Evolutionary conservation across 2,113 vertebrate species (phyloP), one percentile per base, ranked within the genome.

Genomic region (Carassius carassius): DNA sequence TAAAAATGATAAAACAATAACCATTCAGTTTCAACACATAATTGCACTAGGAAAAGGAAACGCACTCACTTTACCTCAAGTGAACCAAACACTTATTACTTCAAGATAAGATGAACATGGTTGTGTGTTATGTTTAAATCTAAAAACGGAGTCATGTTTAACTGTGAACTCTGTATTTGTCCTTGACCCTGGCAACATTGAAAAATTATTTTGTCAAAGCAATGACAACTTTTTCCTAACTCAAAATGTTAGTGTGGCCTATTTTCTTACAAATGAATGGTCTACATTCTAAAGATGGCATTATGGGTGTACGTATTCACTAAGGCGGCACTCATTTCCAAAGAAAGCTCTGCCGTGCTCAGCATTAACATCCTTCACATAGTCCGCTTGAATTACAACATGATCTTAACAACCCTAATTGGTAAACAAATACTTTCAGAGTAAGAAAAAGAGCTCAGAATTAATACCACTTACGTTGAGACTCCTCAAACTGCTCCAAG

Each of bases 401-500:
- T 69, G 65, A 69, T 69, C 35, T 69, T 35, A 32, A 63, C 23
- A 25, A 17, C 5, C 14, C 25, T 32, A 12, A 2, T 67, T 32
- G 3, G 9, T 21, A 37, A 73, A 47, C 70, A 74, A 74, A 74
- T 47, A 49, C 41, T 49, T 74, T 16, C 12, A 44, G 3, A 35
- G 16, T 65, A 75, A 47, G 49, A 44, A 41, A 41, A 41, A 41
- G 41, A 44, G 9, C 8, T 10, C 6, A 44, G 65, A 13, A 6
- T 23, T 35, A 14, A 17, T 44, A 70, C 56, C 51, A 49, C 91
- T 87, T 92, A 99, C 98, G 96, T 95, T 98, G 97, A 32, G 95
- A 96, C 92, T 98, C 96, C 89, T 99, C 98, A 89, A 99, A 99
- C 92, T 98, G 97, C 91, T 99, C 98, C 91, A 99, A 90, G 80